These are phyloP conservation scores for Cotesia chilonis DNA, from an alignment of 1,140 invertebrate species.

Conservation along the genomic window DNA sequence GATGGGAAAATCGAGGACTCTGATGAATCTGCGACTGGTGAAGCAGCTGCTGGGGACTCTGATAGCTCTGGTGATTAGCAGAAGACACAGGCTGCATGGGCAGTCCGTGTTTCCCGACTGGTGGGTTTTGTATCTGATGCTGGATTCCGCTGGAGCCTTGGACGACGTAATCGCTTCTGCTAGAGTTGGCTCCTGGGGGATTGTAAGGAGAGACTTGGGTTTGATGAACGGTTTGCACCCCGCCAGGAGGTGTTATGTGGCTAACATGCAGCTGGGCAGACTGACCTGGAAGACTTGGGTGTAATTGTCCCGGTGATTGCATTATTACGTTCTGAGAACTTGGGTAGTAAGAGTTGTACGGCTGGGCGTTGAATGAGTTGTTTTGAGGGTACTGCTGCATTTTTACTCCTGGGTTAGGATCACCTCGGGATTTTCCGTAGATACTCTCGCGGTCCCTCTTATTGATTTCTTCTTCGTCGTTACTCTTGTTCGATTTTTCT, in stretches of 20 bases:
- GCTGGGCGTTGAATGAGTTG: constrained; percentile 58
- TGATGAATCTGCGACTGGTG: constrained; percentile 59
- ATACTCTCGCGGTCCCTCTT: constrained; percentile 59
- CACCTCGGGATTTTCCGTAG: constrained; percentile 69
- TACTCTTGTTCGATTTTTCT: constrained; percentile 65
- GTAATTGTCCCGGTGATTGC: constrained; percentile 55
- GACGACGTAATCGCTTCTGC: constrained; percentile 54
- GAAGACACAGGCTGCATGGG: constrained; percentile 48
- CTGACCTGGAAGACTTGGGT: constrained; percentile 59
- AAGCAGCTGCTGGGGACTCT: constrained; percentile 57
- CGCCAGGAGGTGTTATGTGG: constrained; percentile 58
- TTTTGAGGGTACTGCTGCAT: constrained; percentile 52
- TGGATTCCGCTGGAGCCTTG: constrained; percentile 46
- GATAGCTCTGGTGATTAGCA: constrained; percentile 44
- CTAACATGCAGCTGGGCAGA: constrained; percentile 62
- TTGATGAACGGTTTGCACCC: constrained; percentile 62
- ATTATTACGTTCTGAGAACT: constrained; percentile 53
- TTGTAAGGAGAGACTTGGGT: constrained; percentile 53
- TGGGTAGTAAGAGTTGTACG: constrained; percentile 56
- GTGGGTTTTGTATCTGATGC: constrained; percentile 43
- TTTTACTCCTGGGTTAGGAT: constrained; percentile 51
- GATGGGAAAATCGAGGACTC: constrained; percentile 57
- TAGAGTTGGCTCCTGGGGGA: constrained; percentile 50
- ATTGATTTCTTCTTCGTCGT: constrained; percentile 59
- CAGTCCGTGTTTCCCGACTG: constrained; percentile 50